phyloP scores from a whole-genome alignment of 2,113 vertebrate genomes.

The Phylloscopus trochilus region DNA sequence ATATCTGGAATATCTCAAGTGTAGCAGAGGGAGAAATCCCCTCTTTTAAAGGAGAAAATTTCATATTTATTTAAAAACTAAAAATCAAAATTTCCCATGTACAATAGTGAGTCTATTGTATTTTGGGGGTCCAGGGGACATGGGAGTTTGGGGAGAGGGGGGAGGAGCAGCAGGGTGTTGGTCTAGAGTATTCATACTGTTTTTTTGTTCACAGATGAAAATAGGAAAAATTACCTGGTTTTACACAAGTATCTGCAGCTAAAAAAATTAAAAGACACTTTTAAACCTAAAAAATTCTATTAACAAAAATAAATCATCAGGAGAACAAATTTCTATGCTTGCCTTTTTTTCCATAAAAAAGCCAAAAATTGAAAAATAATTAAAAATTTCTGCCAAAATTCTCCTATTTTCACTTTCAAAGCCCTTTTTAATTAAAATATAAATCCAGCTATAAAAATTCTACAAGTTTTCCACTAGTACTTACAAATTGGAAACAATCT shows the following conservation, averaged over 20 bases:
- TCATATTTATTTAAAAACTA: background rate
- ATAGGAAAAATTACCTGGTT: background rate
- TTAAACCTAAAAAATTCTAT: background rate
- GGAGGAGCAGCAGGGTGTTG: background rate
- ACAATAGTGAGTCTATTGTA: background rate
- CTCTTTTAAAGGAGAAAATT: background rate
- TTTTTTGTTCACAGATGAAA: background rate
- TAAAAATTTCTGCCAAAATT: background rate
- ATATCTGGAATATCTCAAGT: background rate
- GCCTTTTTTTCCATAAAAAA: background rate
- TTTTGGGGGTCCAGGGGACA: background rate
- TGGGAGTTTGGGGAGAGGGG: background rate
- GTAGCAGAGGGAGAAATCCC: background rate
- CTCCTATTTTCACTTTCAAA: background rate
- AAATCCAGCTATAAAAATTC: conserved; percentile 3
- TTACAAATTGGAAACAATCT: conserved; percentile 1
- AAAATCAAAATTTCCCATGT: background rate
- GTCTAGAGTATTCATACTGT: background rate
- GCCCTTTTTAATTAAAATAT: background rate
- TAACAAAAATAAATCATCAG: background rate
- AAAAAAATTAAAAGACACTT: background rate
- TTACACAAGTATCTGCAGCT: background rate
- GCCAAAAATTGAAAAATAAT: background rate
- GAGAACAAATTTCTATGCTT: background rate
- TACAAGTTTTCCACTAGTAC: background rate